Evolutionary conservation across 2,888 invertebrate species (phyloP), one percentile per base, ranked within the genome.

Genomic region (Meteorus cinctellus): DNA sequence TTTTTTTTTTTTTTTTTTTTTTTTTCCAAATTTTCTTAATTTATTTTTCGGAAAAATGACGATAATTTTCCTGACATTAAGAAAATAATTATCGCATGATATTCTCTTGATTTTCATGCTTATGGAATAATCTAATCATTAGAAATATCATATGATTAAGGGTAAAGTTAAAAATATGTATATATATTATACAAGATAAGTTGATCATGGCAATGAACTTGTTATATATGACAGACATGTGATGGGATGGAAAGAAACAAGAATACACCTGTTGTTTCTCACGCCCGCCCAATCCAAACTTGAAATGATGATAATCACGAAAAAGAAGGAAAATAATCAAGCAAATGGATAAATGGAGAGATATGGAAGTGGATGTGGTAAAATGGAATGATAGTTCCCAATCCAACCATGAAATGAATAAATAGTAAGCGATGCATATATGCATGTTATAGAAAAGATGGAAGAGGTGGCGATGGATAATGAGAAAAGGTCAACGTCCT

Each of bases 141-240:
- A 4, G 34, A 6, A 4, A 34, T 24, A 34, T 34, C 34, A 34
- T 34, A 34, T 8, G 34, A 34, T 34, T 34, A 24, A 24, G 24
- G 34, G 34, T 6, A 34, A 6, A 8, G 34, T 34, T 6, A 2
- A 34, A 34, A 34, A 34, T 6, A 34, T 8, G 34, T 34, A 34
- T 8, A 12, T 24, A 5, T 65, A 24, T 41, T 36, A 24, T 10
- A 19, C 12, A 69, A 69, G 6, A 55, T n/a, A 29, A 62, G 55
- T 79, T 78, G 79, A 63, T 77, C 79, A 77, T 82, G 84, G 79
- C 82, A 85, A 82, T 86, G 84, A 86, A 84, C 81, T 81, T 82
- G 81, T 62, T 72, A 67, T 73, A 59, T 69, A 68, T 72, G 70
- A 72, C 66, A 67, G 48, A 34, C 1, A 55, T 55, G 55, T 55